Percentiles rank a stretch among this genome's conserved stretches.
Conservation (phyloP, 2,113 vertebrate species). For the Orthonyx spaldingii region DNA sequence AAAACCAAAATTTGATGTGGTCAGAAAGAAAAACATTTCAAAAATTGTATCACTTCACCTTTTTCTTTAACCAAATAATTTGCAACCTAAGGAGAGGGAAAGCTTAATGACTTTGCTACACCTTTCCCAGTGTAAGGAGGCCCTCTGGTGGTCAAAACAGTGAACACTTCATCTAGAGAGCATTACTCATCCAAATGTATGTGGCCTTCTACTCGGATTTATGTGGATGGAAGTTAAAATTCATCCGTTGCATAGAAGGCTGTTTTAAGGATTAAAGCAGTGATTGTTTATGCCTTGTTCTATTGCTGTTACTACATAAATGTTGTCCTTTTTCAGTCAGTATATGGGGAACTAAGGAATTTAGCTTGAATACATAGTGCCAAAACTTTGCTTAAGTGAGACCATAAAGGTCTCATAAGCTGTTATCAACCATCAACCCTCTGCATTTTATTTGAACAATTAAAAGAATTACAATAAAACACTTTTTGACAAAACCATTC, state of each 20-base stretch:
- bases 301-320: neutral
- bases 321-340: neutral
- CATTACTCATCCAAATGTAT: neutral
- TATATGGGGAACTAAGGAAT: neutral
- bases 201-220: neutral
- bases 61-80: neutral
- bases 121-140: conserved; percentile 59
- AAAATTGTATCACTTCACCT: neutral
- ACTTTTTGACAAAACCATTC: neutral
- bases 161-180: neutral
- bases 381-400: neutral
- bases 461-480: neutral
- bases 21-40: neutral
- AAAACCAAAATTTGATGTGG: neutral
- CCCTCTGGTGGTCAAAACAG: conserved; percentile 67
- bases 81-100: neutral
- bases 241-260: neutral
- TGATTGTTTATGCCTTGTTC: neutral
- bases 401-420: neutral
- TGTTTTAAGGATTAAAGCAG: neutral
- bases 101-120: neutral
- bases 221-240: neutral
- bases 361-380: neutral
- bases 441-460: neutral
- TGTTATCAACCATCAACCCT: neutral